Base-by-base conservation (phyloP, 2,113 vertebrate species). In the Notothenia rossii region DNA sequence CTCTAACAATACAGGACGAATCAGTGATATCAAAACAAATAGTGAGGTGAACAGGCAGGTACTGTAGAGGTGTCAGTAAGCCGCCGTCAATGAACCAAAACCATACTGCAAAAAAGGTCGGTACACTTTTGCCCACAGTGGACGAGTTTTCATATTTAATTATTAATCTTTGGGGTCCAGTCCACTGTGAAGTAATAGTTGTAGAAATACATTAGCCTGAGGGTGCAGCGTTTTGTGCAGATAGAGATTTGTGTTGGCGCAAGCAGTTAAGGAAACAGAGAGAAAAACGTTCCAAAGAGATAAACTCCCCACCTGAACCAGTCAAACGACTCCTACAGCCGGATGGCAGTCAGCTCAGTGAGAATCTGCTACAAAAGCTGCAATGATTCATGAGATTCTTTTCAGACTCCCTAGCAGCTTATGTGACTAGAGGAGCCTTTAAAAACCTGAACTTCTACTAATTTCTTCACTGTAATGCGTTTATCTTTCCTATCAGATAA, bases 141-240 rank as follows among this genome's bases (percentile, higher is more conserved):
- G 22, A 74, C 53, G 25, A 15, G 17, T 86, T 91, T 84, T 72
- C 58, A 83, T 88, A 58, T 81, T 77, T 61, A 77, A 48, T 25
- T 50, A 67, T 70, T 65, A 61, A 61, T 64, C 49, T 77, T 86
- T 77, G 45, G 50, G 67, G 61, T 74, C 59, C 36, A 75, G 48
- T 49, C 20, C n/a, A 33, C 61, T 58, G 50, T 65, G 45, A 65
- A 81, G 53, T 46, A 79, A 72, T 79, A 80, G 83, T 81, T 81
- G 60, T 20, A 86, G 68, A 83, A 94, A 92, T 90, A 92, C 63
- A 78, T 90, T 93, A 91, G 91, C 91, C 92, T 2, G 62, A 89
- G 89, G 92, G 82, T 79, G 87, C 56, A 9, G 83, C 69, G 86
- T 93, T 92, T 91, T 82, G 66, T 83, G 78, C 74, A 43, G 83